These are phyloP conservation scores for Neoarius graeffei DNA, from an alignment of 2,113 vertebrate species.

Conservation along the genomic window DNA sequence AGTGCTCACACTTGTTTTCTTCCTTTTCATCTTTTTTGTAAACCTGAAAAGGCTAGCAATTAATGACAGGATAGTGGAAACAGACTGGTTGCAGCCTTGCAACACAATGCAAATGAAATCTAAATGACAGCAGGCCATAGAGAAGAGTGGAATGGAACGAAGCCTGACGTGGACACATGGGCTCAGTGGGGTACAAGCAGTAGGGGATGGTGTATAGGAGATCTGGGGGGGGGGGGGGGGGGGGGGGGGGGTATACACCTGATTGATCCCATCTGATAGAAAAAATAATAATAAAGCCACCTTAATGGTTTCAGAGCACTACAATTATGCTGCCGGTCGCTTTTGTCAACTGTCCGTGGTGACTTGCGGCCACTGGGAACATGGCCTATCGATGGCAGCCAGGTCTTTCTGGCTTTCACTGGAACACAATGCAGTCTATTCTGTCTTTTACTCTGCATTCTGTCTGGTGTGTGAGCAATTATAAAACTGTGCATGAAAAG, in stretches of 20 bases:
- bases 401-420: slow-evolving; percentile 40
- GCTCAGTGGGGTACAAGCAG: slow-evolving; percentile 45
- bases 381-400: slow-evolving; percentile 43
- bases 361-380: slow-evolving; percentile 73
- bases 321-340: slow-evolving; percentile 82
- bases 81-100: slow-evolving; percentile 79
- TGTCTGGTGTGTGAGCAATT: slow-evolving; percentile 7
- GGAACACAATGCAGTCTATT: slow-evolving; percentile 38
- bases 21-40: slow-evolving; percentile 61
- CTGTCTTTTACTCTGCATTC: not conserved
- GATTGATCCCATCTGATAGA: slow-evolving; percentile 84
- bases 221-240: slow-evolving; percentile 19
- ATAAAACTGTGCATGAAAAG: slow-evolving; percentile 33
- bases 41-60: slow-evolving; percentile 88
- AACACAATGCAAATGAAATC: slow-evolving; percentile 85
- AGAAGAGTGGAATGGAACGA: slow-evolving; percentile 74
- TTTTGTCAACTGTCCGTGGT: slow-evolving; percentile 81
- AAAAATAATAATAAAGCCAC: slow-evolving; percentile 80
- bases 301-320: slow-evolving; percentile 85
- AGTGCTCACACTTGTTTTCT: slow-evolving; percentile 60
- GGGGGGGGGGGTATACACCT: slow-evolving; percentile 67
- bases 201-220: slow-evolving; percentile 22
- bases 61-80: slow-evolving; percentile 79
- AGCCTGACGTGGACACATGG: slow-evolving; percentile 64
- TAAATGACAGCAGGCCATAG: slow-evolving; percentile 86